These are phyloP conservation scores for Callorhinus ursinus DNA, from an alignment of 2,113 vertebrate species.

Conservation along the genomic window DNA sequence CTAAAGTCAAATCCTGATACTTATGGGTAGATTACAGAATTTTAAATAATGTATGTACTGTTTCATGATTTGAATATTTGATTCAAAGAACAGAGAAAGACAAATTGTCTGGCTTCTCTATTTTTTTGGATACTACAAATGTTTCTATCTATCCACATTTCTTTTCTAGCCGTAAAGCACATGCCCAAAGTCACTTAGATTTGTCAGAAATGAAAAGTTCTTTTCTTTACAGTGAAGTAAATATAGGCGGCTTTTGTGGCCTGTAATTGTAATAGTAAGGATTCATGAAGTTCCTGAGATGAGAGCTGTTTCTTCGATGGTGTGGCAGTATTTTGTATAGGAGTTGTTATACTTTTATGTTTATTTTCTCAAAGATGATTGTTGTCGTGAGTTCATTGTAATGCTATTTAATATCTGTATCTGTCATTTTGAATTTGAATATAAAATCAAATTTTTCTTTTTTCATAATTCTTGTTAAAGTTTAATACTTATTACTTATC, in stretches of 20 bases:
- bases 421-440: neutral
- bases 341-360: neutral
- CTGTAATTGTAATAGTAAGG: constrained; percentile 49
- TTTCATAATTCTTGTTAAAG: neutral
- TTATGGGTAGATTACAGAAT: neutral
- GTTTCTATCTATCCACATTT: neutral
- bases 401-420: neutral
- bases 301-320: constrained; percentile 61
- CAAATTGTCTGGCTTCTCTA: neutral
- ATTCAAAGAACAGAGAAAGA: neutral
- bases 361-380: neutral
- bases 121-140: neutral
- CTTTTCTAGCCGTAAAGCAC: neutral
- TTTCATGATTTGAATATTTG: neutral
- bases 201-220: constrained; percentile 6
- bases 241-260: neutral
- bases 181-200: neutral
- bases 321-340: neutral
- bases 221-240: neutral
- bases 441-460: neutral
- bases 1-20: neutral
- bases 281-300: constrained; percentile 61
- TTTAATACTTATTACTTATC: neutral
- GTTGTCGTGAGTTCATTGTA: neutral
- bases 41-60: constrained; percentile 46